Evolutionary conservation across 2,888 invertebrate genomes (phyloP).

Genomic region (Drosophila cracens): DNA sequence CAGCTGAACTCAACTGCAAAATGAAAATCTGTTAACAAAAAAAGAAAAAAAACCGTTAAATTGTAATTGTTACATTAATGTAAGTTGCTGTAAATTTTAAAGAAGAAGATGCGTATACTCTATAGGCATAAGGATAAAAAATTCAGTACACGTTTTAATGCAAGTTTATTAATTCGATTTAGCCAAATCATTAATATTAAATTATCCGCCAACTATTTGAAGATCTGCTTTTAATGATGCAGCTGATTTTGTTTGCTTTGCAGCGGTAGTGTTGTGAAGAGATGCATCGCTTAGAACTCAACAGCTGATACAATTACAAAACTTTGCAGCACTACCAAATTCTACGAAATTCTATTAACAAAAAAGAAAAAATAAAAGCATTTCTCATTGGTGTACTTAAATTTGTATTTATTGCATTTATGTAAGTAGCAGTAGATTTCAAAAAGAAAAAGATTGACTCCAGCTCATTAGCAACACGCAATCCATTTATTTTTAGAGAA

Average conservation of each 20-base stretch:
- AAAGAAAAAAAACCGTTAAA: conserved; percentile 9
- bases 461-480: neutral
- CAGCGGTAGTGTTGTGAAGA: conserved; percentile 6
- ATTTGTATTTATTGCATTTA: conserved; percentile 1
- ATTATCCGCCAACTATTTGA: neutral
- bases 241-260: conserved; percentile 4
- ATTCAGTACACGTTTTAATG: neutral
- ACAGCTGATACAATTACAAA: conserved; percentile 31
- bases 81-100: conserved; percentile 5
- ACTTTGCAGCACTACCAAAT: conserved; percentile 23
- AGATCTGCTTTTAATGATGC: neutral
- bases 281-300: neutral
- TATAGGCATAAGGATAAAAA: neutral
- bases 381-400: neutral
- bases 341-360: conserved; percentile 1
- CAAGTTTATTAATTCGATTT: neutral
- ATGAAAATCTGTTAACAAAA: conserved; percentile 2
- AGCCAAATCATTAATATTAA: neutral
- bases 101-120: neutral
- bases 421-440: conserved; percentile 1
- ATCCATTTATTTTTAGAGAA: neutral
- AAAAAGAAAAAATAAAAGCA: neutral
- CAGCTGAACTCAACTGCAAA: conserved; percentile 36
- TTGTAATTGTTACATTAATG: conserved; percentile 4
- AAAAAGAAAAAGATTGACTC: neutral